Percentiles rank a stretch among this genome's conserved stretches.
These are phyloP conservation scores for Archocentrus centrarchus DNA, from an alignment of 2,113 vertebrate genomes.

Conservation along the genomic window DNA sequence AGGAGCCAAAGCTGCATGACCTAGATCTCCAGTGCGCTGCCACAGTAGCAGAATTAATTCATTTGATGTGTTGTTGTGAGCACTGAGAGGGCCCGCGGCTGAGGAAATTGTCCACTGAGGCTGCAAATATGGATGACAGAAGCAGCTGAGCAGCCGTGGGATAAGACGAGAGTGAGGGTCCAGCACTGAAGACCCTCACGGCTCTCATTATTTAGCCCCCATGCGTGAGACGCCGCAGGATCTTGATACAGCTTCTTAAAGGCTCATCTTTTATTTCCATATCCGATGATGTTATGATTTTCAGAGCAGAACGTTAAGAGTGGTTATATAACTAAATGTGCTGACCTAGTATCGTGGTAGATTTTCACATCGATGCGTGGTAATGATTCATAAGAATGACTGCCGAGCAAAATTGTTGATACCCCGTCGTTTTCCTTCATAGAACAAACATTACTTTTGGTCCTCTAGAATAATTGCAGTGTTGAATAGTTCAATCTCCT, in stretches of 20 bases:
- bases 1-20: conserved; percentile 67
- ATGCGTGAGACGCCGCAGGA: conserved; percentile 38
- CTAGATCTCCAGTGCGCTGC: conserved; percentile 72
- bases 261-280: conserved; percentile 28
- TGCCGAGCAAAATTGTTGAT: not conserved
- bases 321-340: conserved; percentile 70
- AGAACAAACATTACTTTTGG: not conserved
- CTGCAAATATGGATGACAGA: conserved; percentile 79
- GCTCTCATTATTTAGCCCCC: conserved; percentile 60
- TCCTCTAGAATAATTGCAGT: not conserved
- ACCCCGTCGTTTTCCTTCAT: not conserved
- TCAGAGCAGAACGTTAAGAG: conserved; percentile 47
- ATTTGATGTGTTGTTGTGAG: conserved; percentile 76
- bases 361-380: conserved; percentile 53
- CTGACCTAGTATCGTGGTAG: conserved; percentile 57
- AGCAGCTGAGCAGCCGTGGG: conserved; percentile 74
- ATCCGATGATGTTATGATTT: conserved; percentile 46
- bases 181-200: conserved; percentile 48
- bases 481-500: not conserved
- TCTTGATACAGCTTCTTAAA: conserved; percentile 35
- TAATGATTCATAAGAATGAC: conserved; percentile 43
- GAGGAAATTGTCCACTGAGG: conserved; percentile 77
- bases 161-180: conserved; percentile 59
- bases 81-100: conserved; percentile 62
- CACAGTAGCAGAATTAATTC: conserved; percentile 79